These are phyloP conservation scores for Haemorhous mexicanus DNA, from an alignment of 2,113 vertebrate species.

Conservation along the genomic window DNA sequence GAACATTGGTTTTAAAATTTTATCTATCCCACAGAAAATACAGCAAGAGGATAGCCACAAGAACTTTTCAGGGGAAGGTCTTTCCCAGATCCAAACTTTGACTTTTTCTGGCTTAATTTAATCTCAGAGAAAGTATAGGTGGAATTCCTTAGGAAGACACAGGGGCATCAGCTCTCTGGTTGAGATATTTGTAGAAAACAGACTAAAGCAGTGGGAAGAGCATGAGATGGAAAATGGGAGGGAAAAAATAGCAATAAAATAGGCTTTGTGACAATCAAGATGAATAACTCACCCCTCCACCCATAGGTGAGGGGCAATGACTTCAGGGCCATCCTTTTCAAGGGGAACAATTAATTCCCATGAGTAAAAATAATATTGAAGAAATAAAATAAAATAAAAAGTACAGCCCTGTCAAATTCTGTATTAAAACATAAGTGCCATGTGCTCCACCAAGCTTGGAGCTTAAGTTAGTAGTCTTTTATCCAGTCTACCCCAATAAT, in stretches of 20 bases:
- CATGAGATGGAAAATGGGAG: background rate
- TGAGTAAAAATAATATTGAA: background rate
- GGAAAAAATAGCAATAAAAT: background rate
- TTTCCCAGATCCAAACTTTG: background rate
- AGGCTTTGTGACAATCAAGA: accelerated
- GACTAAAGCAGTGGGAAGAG: background rate
- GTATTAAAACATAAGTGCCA: background rate
- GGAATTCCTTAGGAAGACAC: background rate
- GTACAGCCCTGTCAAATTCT: background rate
- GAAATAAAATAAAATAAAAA: background rate
- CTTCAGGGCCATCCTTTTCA: accelerated
- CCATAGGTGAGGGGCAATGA: background rate
- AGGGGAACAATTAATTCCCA: background rate
- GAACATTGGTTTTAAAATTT: background rate
- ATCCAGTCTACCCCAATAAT: background rate
- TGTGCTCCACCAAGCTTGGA: background rate
- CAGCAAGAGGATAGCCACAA: background rate
- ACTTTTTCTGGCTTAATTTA: background rate
- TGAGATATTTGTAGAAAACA: background rate
- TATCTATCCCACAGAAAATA: background rate
- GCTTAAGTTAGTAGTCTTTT: background rate
- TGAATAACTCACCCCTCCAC: background rate
- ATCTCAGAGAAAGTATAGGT: background rate
- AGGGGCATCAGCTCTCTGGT: background rate
- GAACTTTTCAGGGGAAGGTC: background rate